A percentile compares a stretch with the other conserved stretches of the same genome.
These are phyloP conservation scores for Pomacea canaliculata DNA, from an alignment of 2,888 invertebrate species.

Conservation along the genomic window DNA sequence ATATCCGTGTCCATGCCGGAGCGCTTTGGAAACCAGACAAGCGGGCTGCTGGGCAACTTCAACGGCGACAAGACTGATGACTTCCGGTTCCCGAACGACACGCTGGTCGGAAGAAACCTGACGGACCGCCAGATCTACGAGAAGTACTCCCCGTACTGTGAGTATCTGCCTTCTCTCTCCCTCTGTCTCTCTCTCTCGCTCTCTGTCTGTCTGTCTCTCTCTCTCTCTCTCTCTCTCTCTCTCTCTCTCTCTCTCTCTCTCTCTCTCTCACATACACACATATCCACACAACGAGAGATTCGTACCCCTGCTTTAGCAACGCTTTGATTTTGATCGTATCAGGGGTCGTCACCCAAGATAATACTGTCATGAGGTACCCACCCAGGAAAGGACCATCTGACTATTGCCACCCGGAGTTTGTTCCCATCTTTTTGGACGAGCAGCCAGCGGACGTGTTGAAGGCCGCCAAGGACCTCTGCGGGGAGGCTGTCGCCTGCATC, in stretches of 20 bases:
- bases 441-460: background rate
- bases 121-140: slow-evolving; percentile 23
- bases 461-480: slow-evolving; percentile 11
- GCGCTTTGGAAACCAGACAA: slow-evolving; percentile 16
- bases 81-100: slow-evolving; percentile 29
- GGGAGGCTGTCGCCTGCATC: slow-evolving; percentile 9
- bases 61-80: slow-evolving; percentile 27
- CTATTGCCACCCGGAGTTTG: slow-evolving; percentile 20
- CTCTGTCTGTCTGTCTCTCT: background rate
- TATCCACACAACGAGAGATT: no score
- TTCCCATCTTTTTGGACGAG: slow-evolving; percentile 22
- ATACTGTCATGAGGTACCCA: slow-evolving; percentile 8
- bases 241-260: background rate
- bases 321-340: background rate
- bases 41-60: slow-evolving; percentile 33
- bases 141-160: slow-evolving; percentile 30
- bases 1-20: slow-evolving; percentile 13
- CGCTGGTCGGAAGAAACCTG: slow-evolving; percentile 11
- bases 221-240: background rate
- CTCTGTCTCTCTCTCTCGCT: background rate
- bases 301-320: no score
- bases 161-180: slow-evolving; percentile 1
- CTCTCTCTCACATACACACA: no score
- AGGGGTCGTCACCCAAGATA: slow-evolving; percentile 9
- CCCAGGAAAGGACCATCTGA: slow-evolving; percentile 14